These are phyloP conservation scores for Andinoacara biseriatus DNA, from an alignment of 2,113 vertebrate genomes.

Conservation along the genomic window DNA sequence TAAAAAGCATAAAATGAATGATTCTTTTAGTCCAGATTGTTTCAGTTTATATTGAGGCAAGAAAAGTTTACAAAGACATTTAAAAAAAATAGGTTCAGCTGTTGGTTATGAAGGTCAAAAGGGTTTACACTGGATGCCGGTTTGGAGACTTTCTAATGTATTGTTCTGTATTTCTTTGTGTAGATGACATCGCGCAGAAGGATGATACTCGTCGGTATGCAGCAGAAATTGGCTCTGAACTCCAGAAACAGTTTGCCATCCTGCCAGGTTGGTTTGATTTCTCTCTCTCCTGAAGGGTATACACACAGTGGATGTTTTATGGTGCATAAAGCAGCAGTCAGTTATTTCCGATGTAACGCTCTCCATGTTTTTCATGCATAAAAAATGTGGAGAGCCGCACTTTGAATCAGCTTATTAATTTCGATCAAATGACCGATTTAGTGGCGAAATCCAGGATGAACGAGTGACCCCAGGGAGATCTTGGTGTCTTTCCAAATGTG, in stretches of 20 bases:
- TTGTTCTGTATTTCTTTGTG: not conserved
- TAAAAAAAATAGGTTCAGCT: not conserved
- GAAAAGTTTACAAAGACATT: not conserved
- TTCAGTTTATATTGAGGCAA: rapidly evolving
- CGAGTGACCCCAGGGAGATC: not conserved
- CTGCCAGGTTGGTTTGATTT: slow-evolving; percentile 84
- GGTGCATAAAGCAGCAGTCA: not conserved
- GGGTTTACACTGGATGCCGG: not conserved
- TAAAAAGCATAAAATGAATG: not conserved
- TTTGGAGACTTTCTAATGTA: not conserved
- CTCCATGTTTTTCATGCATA: not conserved
- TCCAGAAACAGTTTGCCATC: slow-evolving; percentile 91
- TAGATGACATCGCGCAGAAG: slow-evolving; percentile 92
- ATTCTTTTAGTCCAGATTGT: not conserved
- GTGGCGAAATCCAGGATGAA: slow-evolving; percentile 3
- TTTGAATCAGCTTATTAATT: not conserved
- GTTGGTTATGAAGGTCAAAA: not conserved
- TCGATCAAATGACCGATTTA: not conserved
- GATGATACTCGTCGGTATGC: slow-evolving; percentile 83
- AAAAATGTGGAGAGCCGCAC: not conserved
- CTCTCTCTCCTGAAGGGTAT: not conserved
- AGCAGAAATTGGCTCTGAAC: slow-evolving; percentile 87
- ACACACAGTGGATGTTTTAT: not conserved
- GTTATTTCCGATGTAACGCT: not conserved
- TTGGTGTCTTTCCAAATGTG: not conserved